phyloP scores from a whole-genome alignment of 2,113 vertebrate species.

The Periophthalmodon schlosseri region DNA sequence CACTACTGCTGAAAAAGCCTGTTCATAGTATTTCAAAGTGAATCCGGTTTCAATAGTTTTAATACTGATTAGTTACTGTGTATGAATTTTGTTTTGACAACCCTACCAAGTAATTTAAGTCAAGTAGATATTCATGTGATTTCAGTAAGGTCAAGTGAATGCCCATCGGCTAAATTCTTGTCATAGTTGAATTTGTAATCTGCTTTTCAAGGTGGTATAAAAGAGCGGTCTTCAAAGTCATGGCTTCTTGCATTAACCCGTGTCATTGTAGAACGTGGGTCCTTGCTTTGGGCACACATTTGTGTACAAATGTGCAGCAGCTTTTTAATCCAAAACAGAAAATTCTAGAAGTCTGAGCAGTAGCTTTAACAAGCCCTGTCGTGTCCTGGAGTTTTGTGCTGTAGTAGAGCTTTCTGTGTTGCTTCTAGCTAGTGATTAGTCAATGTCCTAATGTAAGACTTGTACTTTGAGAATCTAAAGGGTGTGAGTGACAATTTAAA shows the following conservation, averaged over 20 bases:
- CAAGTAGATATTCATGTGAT: neutral
- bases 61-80: neutral
- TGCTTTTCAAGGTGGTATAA: neutral
- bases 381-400: constrained; percentile 28
- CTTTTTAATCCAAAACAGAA: constrained; percentile 21
- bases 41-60: no score
- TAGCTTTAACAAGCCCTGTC: constrained; percentile 57
- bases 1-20: no score
- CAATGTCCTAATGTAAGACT: constrained; percentile 38
- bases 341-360: constrained; percentile 13
- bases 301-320: constrained; percentile 20
- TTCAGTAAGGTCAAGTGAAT: neutral
- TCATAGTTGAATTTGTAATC: neutral
- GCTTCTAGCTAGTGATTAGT: constrained; percentile 48
- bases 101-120: neutral
- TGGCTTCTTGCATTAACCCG: constrained; percentile 39
- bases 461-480: constrained; percentile 20
- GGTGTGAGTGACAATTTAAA: neutral
- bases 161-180: constrained; percentile 1
- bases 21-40: no score
- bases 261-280: constrained; percentile 31
- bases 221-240: neutral
- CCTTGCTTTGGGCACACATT: constrained; percentile 20
- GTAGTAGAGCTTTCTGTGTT: constrained; percentile 65
- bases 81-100: neutral